These are phyloP conservation scores for Pemphigus obesinymphae DNA, from an alignment of 1,140 invertebrate genomes.

Conservation along the genomic window DNA sequence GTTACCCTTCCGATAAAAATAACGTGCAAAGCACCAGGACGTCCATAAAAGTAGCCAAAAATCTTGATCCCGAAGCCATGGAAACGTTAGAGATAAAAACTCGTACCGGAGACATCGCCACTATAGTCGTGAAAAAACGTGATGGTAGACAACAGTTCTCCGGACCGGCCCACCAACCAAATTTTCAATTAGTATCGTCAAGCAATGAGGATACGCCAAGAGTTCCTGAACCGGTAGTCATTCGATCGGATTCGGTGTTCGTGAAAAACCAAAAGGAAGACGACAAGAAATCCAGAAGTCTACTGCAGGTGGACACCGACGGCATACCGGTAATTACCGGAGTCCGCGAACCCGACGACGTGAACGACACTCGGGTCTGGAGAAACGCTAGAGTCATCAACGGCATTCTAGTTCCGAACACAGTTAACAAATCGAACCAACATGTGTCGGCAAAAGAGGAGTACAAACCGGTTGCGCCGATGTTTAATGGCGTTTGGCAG, in stretches of 20 bases:
- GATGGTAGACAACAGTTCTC: slow-evolving; percentile 50
- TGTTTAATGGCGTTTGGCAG: slow-evolving; percentile 34
- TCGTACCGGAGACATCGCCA: slow-evolving; percentile 66
- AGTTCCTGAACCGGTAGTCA: slow-evolving; percentile 62
- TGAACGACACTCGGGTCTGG: slow-evolving; percentile 75
- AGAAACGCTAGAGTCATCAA: slow-evolving; percentile 81
- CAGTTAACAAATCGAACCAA: slow-evolving; percentile 43
- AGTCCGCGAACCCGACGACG: slow-evolving; percentile 73
- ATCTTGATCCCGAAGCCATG: slow-evolving; percentile 67
- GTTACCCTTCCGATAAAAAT: slow-evolving; percentile 6
- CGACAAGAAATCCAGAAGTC: slow-evolving; percentile 55
- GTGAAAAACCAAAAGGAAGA: slow-evolving; percentile 55
- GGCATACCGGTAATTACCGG: slow-evolving; percentile 75
- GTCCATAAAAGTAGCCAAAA: slow-evolving; percentile 69
- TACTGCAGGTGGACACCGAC: slow-evolving; percentile 60
- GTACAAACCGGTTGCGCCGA: not conserved
- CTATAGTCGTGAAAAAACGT: slow-evolving; percentile 70
- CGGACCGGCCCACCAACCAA: not conserved
- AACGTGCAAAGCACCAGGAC: slow-evolving; percentile 59
- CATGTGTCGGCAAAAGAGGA: slow-evolving; percentile 11
- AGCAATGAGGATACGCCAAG: not conserved
- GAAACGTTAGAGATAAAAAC: slow-evolving; percentile 70
- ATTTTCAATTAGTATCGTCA: not conserved
- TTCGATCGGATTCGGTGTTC: slow-evolving; percentile 59
- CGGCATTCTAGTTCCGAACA: slow-evolving; percentile 60